phyloP scores from a whole-genome alignment of 2,888 invertebrate genomes.

The Acleris laterana region DNA sequence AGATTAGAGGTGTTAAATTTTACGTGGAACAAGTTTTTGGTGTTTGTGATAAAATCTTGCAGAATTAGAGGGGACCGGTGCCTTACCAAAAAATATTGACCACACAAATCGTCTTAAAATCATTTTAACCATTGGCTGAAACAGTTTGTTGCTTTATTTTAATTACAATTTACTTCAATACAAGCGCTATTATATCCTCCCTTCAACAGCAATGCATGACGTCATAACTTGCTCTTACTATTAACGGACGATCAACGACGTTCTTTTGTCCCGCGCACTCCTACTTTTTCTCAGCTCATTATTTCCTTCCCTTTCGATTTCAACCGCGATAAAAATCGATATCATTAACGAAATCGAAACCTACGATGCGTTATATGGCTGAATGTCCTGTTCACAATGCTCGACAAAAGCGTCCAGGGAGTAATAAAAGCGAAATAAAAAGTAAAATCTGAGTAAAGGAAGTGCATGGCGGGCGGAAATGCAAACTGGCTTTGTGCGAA shows the following conservation, averaged over 20 bases:
- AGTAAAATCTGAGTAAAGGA: slow-evolving; percentile 81
- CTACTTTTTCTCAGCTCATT: slow-evolving; percentile 38
- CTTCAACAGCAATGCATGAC: not conserved
- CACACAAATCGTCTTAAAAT: no score
- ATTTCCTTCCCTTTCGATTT: slow-evolving; percentile 78
- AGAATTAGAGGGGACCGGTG: not conserved
- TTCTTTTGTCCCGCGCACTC: slow-evolving; percentile 17
- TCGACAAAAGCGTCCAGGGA: slow-evolving; percentile 74
- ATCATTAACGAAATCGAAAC: slow-evolving; percentile 84
- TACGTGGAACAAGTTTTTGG: slow-evolving; percentile 54
- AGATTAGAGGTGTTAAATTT: slow-evolving; percentile 72
- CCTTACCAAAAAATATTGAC: not conserved
- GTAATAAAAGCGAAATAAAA: slow-evolving; percentile 78
- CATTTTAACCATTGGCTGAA: no score
- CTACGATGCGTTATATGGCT: slow-evolving; percentile 76
- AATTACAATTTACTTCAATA: not conserved
- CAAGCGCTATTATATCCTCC: not conserved
- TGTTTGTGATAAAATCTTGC: slow-evolving; percentile 52
- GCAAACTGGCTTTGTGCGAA: slow-evolving; percentile 83
- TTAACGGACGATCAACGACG: slow-evolving; percentile 2
- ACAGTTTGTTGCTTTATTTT: no score
- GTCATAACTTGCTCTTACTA: not conserved
- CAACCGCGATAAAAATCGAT: slow-evolving; percentile 74
- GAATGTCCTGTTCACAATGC: slow-evolving; percentile 76
- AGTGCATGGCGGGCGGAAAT: slow-evolving; percentile 83